phyloP scores from a whole-genome alignment of 2,888 invertebrate genomes.

The Folsomia manolachei region DNA sequence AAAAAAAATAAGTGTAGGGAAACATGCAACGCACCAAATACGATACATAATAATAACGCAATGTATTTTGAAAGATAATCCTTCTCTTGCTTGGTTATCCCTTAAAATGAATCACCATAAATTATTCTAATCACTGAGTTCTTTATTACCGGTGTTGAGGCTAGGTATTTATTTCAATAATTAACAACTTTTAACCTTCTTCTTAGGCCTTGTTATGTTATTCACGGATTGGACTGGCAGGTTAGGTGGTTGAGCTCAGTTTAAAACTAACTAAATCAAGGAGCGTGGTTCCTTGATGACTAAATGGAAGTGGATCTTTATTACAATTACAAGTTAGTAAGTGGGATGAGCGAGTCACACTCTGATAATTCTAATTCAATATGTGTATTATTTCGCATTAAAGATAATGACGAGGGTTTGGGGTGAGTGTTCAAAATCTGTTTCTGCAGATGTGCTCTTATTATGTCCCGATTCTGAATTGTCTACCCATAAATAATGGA shows the following conservation, averaged over 20 bases:
- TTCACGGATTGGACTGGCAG: neutral
- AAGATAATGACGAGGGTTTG: slow-evolving; percentile 12
- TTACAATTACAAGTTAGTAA: too few species aligned
- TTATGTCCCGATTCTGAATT: neutral
- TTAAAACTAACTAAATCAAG: neutral
- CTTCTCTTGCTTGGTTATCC: neutral
- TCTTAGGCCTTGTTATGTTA: too few species aligned
- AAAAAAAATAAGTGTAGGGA: neutral
- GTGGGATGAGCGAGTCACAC: neutral
- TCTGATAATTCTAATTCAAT: neutral
- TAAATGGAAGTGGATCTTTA: neutral
- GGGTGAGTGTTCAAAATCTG: neutral
- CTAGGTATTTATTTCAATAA: neutral
- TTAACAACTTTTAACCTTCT: neutral
- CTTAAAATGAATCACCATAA: slow-evolving; percentile 4
- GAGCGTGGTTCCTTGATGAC: slow-evolving; percentile 8
- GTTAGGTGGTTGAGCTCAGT: neutral
- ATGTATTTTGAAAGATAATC: too few species aligned
- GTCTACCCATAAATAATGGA: neutral
- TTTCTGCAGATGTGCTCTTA: neutral
- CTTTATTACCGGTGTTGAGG: neutral
- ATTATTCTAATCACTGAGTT: slow-evolving; percentile 9
- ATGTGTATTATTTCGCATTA: neutral
- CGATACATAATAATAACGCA: neutral
- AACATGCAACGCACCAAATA: neutral